Evolutionary conservation across 2,797 vertebrate genomes (phyloP).

Genomic region (Pyrrhura leucotis): DNA sequence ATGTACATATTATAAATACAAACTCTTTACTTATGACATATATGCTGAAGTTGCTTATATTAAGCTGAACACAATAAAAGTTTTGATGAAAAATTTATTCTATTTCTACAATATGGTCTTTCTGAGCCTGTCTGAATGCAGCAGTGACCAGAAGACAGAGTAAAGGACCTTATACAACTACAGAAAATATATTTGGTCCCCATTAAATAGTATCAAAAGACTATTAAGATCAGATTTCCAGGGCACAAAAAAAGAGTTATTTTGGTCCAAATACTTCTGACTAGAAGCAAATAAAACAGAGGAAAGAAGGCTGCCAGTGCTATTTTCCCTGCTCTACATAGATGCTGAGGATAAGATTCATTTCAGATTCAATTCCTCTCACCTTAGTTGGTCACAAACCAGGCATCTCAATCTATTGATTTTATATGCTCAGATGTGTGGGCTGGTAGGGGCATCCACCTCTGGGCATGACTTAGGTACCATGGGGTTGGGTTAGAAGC

Average conservation of each 20-base stretch:
- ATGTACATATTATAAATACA: background rate
- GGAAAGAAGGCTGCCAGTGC: background rate
- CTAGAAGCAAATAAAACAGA: background rate
- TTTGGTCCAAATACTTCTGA: background rate
- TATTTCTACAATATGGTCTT: background rate
- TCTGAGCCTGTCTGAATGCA: background rate
- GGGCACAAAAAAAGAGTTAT: background rate
- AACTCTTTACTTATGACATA: background rate
- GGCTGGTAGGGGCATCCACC: background rate
- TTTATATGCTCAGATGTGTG: fast-evolving
- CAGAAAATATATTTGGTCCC: background rate
- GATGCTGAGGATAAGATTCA: background rate
- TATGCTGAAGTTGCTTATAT: background rate
- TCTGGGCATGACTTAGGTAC: background rate
- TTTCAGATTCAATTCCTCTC: background rate
- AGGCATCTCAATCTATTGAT: background rate
- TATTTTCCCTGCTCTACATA: background rate
- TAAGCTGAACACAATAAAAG: background rate
- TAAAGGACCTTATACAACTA: background rate
- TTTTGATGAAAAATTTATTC: background rate
- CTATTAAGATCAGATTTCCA: background rate
- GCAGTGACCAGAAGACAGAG: background rate
- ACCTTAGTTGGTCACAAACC: background rate
- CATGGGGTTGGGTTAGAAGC: background rate
- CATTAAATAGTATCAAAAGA: background rate